Evolutionary conservation across 2,797 vertebrate genomes (phyloP), one percentile per base, ranked within the genome.

Genomic region (Naso thynnoides): DNA sequence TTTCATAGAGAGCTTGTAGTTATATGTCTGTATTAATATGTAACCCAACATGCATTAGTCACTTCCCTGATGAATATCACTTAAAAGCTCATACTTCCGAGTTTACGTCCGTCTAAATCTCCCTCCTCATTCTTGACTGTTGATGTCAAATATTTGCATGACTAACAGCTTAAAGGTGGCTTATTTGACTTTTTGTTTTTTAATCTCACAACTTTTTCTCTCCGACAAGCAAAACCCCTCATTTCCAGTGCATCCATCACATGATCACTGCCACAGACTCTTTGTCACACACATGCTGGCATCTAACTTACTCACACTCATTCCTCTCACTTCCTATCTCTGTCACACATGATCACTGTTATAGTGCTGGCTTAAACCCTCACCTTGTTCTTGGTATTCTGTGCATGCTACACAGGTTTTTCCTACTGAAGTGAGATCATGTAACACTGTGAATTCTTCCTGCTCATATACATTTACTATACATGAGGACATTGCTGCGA

Each of bases 241-340:
- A 63, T 19, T 59, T 60, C 64, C 15, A 47, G 58, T n/a, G 7
- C 62, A 70, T 53, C 66, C 41, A 71, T 81, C 64, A 68, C 47
- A 73, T 73, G 59, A 68, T 72, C 21, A 45, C 42, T 48, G 39
- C 27, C 52, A 31, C 69, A 57, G 27, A 66, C 23, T 31, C 13
- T 50, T 39, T 15, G 2, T 41, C 33, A 57, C 38, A 71, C 19
- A 50, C 50, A 63, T 41, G 42, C 49, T 77, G 63, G 33, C 6
- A n/a, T 83, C 47, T 76, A 64, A 70, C 76, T 82, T 76, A 36
- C 33, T 36, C 72, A 49, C 65, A 64, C 78, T 76, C n/a, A 23
- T 26, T 45, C 59, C 66, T 86, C 71, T 86, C 79, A 82, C 81
- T 90, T 91, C 86, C 84, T 85, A 59, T 77, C 36, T 58, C 26